Conservation (phyloP, 2,888 invertebrate genomes). For the Micoletzkya japonica region DNA sequence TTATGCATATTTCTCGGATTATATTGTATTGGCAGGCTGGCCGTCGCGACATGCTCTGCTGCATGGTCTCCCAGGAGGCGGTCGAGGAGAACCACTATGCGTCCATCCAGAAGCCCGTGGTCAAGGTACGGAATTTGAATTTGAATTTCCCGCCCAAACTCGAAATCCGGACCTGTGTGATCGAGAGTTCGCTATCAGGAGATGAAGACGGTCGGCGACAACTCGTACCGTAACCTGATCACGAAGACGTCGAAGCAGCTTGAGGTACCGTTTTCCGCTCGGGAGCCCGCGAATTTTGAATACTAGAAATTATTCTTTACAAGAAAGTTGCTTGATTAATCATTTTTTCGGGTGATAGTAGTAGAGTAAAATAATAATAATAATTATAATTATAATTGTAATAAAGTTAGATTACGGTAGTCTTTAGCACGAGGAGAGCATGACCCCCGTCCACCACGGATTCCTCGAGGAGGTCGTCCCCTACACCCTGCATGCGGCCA, state of each 20-base stretch:
- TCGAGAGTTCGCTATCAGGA: conserved; percentile 8
- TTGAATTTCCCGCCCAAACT: not conserved
- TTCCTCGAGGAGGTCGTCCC: conserved; percentile 29
- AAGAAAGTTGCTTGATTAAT: not conserved
- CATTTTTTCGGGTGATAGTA: not conserved
- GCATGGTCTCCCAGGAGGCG: conserved; percentile 69
- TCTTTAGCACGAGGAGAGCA: conserved; percentile 27
- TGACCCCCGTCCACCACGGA: conserved; percentile 25
- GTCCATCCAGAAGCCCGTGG: conserved; percentile 41
- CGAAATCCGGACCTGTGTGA: not conserved
- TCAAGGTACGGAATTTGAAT: not conserved
- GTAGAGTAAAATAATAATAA: too few species aligned
- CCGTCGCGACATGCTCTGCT: conserved; percentile 79
- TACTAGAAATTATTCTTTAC: too few species aligned
- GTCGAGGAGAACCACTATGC: conserved; percentile 47
- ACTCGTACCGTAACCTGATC: conserved; percentile 23
- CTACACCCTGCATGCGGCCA: conserved; percentile 65
- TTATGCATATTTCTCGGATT: not conserved
- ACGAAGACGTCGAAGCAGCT: conserved; percentile 37
- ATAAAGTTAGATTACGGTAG: not conserved
- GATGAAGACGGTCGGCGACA: conserved; percentile 26
- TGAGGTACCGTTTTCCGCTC: too few species aligned
- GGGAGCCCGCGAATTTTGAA: too few species aligned
- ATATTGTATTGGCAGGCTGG: conserved; percentile 67
- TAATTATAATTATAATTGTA: not conserved